Base-by-base conservation (phyloP, 2,888 invertebrate genomes). In the Schrankia costaestrigalis region DNA sequence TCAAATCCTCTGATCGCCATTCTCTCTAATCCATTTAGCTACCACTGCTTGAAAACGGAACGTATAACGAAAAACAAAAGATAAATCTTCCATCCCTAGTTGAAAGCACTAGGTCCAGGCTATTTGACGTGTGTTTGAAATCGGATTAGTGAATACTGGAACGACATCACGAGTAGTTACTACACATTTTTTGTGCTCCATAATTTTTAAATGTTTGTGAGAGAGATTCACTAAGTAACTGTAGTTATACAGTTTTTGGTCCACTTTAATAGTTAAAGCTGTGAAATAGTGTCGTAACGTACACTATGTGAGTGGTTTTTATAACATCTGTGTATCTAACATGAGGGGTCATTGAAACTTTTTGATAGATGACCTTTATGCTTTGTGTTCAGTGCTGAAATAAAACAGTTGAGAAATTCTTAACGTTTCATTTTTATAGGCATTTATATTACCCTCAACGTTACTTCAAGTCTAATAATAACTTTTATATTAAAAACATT, bases 121-220 rank as follows among this genome's bases (percentile, higher is more conserved):
- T 24, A 26, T 26, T 48, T 17, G 24, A 11, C 26, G 14, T n/a
- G 21, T 31, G 36, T 33, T 43, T 38, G 30, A 11, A 26, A 35
- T 48, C 25, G 27, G 35, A 42, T 48, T 32, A 27, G 24, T 22
- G 29, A 23, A 27, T 37, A 35, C 8, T 28, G 19, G 22, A 9
- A 21, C 19, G n/a, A 8, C 23, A 11, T 24, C 15, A 7, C 7
- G 7, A 15, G 18, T 19, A 21, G 13, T 34, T 27, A 26, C 17
- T 3, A 6, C 6, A 6, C 17, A 6, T 3, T 15, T 15, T 15
- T 15, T 15, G 6, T 15, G 3, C 6, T 3, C 17, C 3, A 15
- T 15, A 15, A 6, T 15, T 15, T 15, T 6, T 19, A 8, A 3
- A 19, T 19, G 6, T 19, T 6, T 19, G 19, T 19, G 19, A 19